Conservation (phyloP, 1,140 invertebrate genomes). For the Caerostris darwini region DNA sequence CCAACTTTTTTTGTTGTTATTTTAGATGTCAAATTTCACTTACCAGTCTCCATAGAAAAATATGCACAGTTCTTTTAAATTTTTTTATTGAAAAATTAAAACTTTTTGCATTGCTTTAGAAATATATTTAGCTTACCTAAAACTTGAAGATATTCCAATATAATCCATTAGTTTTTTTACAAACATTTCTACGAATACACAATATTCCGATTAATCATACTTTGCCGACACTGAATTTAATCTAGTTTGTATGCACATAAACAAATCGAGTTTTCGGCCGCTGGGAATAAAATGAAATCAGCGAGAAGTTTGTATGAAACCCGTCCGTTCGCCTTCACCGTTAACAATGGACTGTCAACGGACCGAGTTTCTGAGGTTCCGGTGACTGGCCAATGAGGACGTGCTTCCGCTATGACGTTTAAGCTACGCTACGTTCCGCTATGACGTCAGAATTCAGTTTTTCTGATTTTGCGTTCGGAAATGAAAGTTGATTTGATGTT, state of each 20-base stretch:
- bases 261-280: slow-evolving; percentile 49
- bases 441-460: slow-evolving; percentile 49
- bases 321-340: slow-evolving; percentile 42
- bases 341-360: slow-evolving; percentile 74
- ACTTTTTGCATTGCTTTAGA: background rate
- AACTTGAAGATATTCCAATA: slow-evolving; percentile 68
- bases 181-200: slow-evolving; percentile 30
- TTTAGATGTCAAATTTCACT: slow-evolving; percentile 20
- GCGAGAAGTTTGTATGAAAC: background rate
- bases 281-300: background rate
- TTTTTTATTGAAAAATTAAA: background rate
- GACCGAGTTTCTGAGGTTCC: slow-evolving; percentile 34
- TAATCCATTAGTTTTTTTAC: slow-evolving; percentile 66
- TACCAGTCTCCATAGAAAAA: background rate
- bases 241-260: background rate
- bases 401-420: slow-evolving; percentile 67
- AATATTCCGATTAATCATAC: background rate
- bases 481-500: slow-evolving; percentile 25
- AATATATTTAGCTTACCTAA: slow-evolving; percentile 55
- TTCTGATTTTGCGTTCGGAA: slow-evolving; percentile 38
- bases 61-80: background rate
- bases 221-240: background rate
- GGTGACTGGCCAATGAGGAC: slow-evolving; percentile 22
- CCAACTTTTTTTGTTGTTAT: background rate
- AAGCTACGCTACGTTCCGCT: background rate